Base-by-base conservation (phyloP, 2,888 invertebrate species). In the Aromia moschata region DNA sequence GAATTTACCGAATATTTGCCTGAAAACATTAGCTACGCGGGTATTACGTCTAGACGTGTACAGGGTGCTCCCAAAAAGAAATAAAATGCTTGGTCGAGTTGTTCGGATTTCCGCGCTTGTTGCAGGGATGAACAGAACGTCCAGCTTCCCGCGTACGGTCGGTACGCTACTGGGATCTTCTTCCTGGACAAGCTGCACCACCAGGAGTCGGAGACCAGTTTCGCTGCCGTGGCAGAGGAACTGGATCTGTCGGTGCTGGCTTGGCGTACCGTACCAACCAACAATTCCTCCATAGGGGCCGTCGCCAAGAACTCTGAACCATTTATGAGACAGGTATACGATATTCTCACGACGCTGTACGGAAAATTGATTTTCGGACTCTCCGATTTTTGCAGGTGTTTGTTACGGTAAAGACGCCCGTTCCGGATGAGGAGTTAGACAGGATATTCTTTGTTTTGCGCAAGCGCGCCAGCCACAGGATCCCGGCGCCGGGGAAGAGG, bases 261-360 rank as follows among this genome's bases (percentile, higher is more conserved):
- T 76, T 99, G 98, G 98, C 89, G 98, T 68, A 92, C 92, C 31
- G 94, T 98, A 54, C 96, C 96, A 18, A 92, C 92, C 47, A 90
- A 96, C 80, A 90, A 89, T 77, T 83, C 89, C 54, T 87, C 89
- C 67, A 94, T 99, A 74, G 98, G 94, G 70, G 86, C 89, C 70
- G 96, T 98, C 74, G 99, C 98, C 56, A 89, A 89, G 75, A 93
- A 92, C 82, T 93, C 92, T 74, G 98, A 99, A 84, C 99, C 99
- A 33, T 88, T 91, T 77, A 97, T 98, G 86, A 89, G 96, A 72
- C 99, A 99, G 86, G 98, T 71, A 59, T 41, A 16, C 17, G 25
- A 15, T 14, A 25, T 25, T 25, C 25, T 25, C 25, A 25, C 3
- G 25, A 25, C 25, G 25, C n/a, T n/a, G n/a, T 3, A 25, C 7